These are phyloP conservation scores for Takifugu bimaculatus DNA, from an alignment of 2,113 vertebrate genomes.

Conservation along the genomic window DNA sequence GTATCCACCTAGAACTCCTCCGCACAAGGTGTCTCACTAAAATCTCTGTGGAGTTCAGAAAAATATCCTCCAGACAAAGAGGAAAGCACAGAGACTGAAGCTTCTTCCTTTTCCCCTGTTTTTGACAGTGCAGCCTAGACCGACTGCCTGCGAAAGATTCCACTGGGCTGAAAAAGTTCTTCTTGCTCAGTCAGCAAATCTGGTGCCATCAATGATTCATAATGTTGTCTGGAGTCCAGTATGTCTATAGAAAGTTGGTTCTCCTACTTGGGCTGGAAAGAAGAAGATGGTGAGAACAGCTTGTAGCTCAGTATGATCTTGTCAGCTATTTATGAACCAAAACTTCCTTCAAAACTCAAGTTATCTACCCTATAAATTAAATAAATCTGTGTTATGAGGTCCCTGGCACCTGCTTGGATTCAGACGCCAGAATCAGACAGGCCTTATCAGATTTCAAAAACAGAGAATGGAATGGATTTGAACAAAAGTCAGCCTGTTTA, in stretches of 20 bases:
- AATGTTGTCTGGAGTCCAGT: conserved; percentile 54
- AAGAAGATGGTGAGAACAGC: conserved; percentile 21
- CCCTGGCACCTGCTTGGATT: conserved; percentile 27
- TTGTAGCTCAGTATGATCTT: conserved; percentile 33
- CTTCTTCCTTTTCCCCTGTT: conserved; percentile 8
- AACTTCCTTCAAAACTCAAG: not conserved
- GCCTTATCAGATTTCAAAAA: conserved; percentile 42
- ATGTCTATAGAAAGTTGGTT: conserved; percentile 21
- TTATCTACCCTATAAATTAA: not conserved
- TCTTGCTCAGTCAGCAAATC: conserved; percentile 64
- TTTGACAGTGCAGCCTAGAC: conserved; percentile 20
- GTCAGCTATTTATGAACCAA: conserved; percentile 1
- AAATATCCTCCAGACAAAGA: conserved; percentile 28
- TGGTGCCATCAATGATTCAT: conserved; percentile 72
- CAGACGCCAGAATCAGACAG: conserved; percentile 21
- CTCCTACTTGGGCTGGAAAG: conserved; percentile 33
- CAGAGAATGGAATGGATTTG: conserved; percentile 3
- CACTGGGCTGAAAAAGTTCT: conserved; percentile 28
- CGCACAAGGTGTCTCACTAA: conserved; percentile 30
- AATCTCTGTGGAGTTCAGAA: conserved; percentile 46
- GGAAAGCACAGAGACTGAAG: conserved; percentile 29
- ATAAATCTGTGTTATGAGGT: conserved; percentile 12
- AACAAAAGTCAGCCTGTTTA: conserved; percentile 32
- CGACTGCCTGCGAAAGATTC: conserved; percentile 39
- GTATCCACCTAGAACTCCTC: conserved; percentile 5